A percentile compares a stretch with the other conserved stretches of the same genome.
Conservation (phyloP, 2,797 vertebrate species). For the Octomys mimax region DNA sequence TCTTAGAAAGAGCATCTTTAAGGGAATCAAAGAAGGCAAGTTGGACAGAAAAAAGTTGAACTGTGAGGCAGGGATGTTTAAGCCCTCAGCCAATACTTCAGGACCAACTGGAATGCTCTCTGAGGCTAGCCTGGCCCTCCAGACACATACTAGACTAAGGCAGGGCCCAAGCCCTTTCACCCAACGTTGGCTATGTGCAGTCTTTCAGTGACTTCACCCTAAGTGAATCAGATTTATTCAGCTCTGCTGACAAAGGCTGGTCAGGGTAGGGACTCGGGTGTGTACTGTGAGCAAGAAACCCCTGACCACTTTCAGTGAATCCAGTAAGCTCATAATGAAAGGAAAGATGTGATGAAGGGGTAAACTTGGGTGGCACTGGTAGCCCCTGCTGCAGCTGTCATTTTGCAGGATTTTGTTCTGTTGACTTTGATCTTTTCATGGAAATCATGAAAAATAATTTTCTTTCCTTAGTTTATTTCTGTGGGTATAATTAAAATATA, state of each 20-base stretch:
- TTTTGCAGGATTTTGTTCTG: background rate
- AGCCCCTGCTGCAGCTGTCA: background rate
- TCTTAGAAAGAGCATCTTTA: background rate
- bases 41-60: background rate
- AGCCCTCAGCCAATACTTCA: background rate
- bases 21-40: background rate
- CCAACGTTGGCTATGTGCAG: too few species aligned
- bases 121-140: background rate
- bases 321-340: too few species aligned
- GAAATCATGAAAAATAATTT: background rate
- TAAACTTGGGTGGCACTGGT: accelerated
- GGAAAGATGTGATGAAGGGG: background rate
- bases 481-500: background rate
- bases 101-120: background rate
- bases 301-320: background rate
- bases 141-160: background rate
- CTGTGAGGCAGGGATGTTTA: background rate
- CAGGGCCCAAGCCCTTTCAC: background rate
- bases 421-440: background rate
- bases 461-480: background rate
- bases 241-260: background rate
- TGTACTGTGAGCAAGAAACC: background rate
- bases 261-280: background rate
- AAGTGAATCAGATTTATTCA: background rate
- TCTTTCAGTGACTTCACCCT: background rate